Evolutionary conservation across 2,113 vertebrate genomes (phyloP), one percentile per base, ranked within the genome.

Genomic region (Formicarius rufipectus): DNA sequence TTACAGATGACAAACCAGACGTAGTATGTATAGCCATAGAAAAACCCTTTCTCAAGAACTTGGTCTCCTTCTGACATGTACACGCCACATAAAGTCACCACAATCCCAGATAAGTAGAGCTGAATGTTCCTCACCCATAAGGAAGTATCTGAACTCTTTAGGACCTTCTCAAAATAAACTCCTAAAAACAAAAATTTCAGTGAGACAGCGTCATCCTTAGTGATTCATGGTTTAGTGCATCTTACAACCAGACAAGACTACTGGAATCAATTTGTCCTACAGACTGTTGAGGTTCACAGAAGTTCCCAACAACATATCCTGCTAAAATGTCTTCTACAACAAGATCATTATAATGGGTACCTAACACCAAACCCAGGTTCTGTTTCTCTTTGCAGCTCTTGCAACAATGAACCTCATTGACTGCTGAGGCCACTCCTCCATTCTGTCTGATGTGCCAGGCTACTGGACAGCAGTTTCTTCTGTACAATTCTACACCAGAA

Each of bases 111-210:
- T 30, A 99, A 96, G 95, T 99, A 99, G 99, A 99, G 99, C 97
- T 99, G 99, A 96, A 99, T 99, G 91, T 99, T 99, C 96, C 99
- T 98, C 97, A 99, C 99, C 99, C 99, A 99, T 92, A 99, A 98
- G 75, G 99, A 99, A 44, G 99, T 99, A 84, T 99, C 98, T 2
- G 99, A 99, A 96, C 99, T 99, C 97, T 99, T 99, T 89, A 99
- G 92, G 49, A 99, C 99, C 95, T 99, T 99, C 98, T 99, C 99
- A 97, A 99, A 99, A 96, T 99, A 99, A 40, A 99, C 99, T 64
- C 99, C 99, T 99, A 76, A n/a, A 95, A 7, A 82, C 4, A 47
- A 22, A 52, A 47, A 15, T 69, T 84, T 87, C 62, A 49, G 33
- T 50, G 28, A 84, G 31, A 66, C 30, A 50, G 35, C 7, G 4